Evolutionary conservation across 2,113 vertebrate genomes (phyloP).

Genomic region (Menura novaehollandiae): DNA sequence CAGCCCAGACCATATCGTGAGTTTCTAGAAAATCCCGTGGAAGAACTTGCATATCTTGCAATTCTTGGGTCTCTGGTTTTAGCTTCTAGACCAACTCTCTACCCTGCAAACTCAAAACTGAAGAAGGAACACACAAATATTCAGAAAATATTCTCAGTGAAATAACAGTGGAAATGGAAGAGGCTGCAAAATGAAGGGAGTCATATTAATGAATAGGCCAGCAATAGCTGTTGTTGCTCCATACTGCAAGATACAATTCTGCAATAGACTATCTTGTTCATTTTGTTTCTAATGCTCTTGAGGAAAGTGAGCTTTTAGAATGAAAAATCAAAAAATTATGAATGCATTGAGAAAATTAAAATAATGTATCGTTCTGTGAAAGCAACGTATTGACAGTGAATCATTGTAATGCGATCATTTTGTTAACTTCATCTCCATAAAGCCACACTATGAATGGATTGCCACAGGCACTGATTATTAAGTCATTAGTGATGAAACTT

Average conservation of each 20-base stretch:
- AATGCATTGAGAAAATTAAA: not conserved
- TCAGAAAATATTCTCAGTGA: not conserved
- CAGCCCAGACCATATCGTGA: not conserved
- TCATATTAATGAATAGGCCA: not conserved
- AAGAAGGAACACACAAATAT: not conserved
- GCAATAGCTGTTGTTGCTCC: not conserved
- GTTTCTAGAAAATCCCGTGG: not conserved
- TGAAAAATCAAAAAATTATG: not conserved
- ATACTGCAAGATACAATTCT: not conserved
- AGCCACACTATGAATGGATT: conserved; percentile 1
- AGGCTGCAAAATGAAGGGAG: not conserved
- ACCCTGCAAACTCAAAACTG: not conserved
- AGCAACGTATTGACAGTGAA: conserved; percentile 6
- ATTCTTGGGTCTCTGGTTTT: not conserved
- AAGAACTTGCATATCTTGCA: not conserved
- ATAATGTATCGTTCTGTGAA: not conserved
- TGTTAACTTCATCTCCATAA: conserved; percentile 19
- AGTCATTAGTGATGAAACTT: conserved; percentile 7
- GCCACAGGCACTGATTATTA: conserved; percentile 51
- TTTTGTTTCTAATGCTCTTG: not conserved
- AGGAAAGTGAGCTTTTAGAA: not conserved
- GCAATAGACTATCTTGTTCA: not conserved
- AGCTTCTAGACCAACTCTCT: not conserved
- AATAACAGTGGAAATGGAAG: not conserved
- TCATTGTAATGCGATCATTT: not conserved